A percentile compares a stretch with the other conserved stretches of the same genome.
Conservation (phyloP, 2,797 vertebrate species). For the Pseudochirops cupreus region DNA sequence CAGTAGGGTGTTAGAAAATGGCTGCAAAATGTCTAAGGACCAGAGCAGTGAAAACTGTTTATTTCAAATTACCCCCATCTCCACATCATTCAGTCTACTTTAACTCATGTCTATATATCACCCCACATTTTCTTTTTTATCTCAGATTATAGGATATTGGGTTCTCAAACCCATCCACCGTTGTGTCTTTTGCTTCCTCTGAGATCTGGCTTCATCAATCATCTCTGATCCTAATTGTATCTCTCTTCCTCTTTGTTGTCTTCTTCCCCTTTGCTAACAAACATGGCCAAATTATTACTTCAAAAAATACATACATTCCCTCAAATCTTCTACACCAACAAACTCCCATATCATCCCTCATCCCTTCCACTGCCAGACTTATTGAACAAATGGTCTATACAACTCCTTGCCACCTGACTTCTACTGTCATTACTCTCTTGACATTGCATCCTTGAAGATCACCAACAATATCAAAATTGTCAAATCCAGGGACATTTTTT, state of each 20-base stretch:
- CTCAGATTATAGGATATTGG: neutral
- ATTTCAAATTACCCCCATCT: neutral
- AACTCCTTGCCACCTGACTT: neutral
- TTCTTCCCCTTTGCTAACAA: neutral
- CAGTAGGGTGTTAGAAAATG: constrained; percentile 21
- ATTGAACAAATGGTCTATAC: neutral
- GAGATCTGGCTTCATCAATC: neutral
- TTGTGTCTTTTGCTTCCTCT: neutral
- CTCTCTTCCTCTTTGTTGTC: neutral
- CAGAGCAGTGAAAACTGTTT: constrained; percentile 8
- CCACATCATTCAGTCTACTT: neutral
- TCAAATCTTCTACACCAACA: neutral
- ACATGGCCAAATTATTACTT: neutral
- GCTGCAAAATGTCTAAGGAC: neutral
- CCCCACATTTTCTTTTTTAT: neutral
- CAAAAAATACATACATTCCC: neutral
- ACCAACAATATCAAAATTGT: neutral
- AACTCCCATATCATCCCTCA: neutral
- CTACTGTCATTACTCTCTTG: neutral
- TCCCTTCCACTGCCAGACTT: neutral
- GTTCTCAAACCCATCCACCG: neutral
- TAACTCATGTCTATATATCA: neutral
- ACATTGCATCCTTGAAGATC: neutral
- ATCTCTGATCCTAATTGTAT: neutral
- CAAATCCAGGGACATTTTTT: neutral